Evolutionary conservation across 2,797 vertebrate genomes (phyloP), one percentile per base, ranked within the genome.

Genomic region (Ataeniobius toweri): DNA sequence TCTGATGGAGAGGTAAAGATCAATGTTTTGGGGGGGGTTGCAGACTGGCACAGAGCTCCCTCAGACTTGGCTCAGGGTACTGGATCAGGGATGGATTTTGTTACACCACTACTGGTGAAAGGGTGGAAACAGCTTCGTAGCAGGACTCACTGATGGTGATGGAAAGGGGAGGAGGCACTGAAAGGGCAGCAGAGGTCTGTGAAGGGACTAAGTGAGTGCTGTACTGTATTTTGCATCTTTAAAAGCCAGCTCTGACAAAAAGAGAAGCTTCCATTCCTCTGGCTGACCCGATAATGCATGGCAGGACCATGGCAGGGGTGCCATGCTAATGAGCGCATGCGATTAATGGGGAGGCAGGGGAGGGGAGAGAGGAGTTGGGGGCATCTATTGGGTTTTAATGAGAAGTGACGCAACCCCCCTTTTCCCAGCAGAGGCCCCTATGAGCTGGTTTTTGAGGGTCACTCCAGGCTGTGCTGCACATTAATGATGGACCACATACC

Each of bases 321-420:
- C 86, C 82, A 94, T 94, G 94, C 93, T 95, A 95, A 96, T 95
- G 94, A 95, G 89, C 36, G 81, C 80, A 84, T 90, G 85, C 22
- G 86, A 94, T 94, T 92, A 93, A 89, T 41, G 78, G 36, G 36
- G 51, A 55, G 50, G 36, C 53, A 41, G 63, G 22, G 53, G 50
- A n/a, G 26, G 69, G 67, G 24, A 28, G 61, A 67, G 39, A 53
- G 63, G 51, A 61, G 85, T 39, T 59, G 41, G 74, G 69, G 63
- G 67, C 9, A 31, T 75, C 80, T 83, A 86, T 80, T 88, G 82
- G 85, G 82, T 89, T 82, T 86, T 94, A 93, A 95, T 95, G 92
- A 94, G 92, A 86, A 89, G 83, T 89, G 87, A 91, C 90, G 85
- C 81, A 81, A 46, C 63, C 77, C 82, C 83, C 85, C 85, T 22